These are phyloP conservation scores for Cyrtonyx montezumae DNA, from an alignment of 2,113 vertebrate genomes.

Conservation along the genomic window DNA sequence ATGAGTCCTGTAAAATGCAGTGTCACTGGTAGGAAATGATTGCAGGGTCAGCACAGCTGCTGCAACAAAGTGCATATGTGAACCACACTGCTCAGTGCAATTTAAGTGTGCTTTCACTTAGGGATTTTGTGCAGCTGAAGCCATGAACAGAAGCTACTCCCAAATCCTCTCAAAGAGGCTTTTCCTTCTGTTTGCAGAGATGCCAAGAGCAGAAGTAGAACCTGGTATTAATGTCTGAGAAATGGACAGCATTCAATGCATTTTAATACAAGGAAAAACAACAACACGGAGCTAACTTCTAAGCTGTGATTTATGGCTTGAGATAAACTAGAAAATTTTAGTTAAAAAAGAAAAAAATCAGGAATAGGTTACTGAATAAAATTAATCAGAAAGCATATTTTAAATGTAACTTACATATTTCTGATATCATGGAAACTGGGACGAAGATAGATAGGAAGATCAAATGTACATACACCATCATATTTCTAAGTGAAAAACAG, in stretches of 20 bases:
- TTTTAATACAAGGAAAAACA: background rate
- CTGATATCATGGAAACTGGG: background rate
- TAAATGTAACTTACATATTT: constrained; percentile 50
- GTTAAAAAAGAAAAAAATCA: background rate
- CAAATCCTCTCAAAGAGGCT: background rate
- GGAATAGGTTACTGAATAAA: background rate
- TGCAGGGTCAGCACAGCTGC: background rate
- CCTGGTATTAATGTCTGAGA: background rate
- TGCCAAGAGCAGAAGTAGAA: background rate
- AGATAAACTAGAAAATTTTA: background rate
- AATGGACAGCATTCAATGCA: background rate
- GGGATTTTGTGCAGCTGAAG: background rate
- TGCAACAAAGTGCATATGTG: background rate
- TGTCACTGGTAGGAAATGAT: background rate
- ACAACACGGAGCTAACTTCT: background rate
- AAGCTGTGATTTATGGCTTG: background rate
- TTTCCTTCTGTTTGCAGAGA: background rate
- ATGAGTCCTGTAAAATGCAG: background rate
- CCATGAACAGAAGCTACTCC: background rate
- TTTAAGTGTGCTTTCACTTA: background rate
- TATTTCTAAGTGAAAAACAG: constrained; percentile 20
- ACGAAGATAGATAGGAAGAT: constrained; percentile 34
- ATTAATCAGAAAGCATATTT: background rate
- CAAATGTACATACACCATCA: background rate
- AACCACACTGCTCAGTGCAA: rapidly evolving